Conservation (phyloP, 2,888 invertebrate genomes). For the Rhodophaea formosa region DNA sequence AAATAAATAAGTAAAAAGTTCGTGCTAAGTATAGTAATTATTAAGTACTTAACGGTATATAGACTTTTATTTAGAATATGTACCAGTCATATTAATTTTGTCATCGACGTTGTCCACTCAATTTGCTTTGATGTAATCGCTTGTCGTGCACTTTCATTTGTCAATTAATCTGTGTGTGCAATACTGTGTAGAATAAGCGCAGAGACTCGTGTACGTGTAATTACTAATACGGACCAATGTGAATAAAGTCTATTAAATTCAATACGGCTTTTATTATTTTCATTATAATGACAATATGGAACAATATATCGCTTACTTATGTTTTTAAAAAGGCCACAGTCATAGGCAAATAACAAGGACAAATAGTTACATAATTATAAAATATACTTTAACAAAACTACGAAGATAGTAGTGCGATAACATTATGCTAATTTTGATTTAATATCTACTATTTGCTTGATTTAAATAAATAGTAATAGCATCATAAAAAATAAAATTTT, state of each 20-base stretch:
- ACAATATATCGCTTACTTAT: neutral
- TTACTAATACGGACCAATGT: slow-evolving; percentile 53
- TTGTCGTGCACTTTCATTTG: slow-evolving; percentile 21
- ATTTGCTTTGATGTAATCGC: neutral
- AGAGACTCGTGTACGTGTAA: slow-evolving; percentile 36
- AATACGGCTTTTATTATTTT: slow-evolving; percentile 45
- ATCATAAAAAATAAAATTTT: too few relatives aligned
- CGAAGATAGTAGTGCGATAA: too few relatives aligned
- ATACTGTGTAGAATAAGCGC: slow-evolving; percentile 26
- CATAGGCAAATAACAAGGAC: too few relatives aligned
- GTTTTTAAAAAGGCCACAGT: neutral
- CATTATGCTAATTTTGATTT: too few relatives aligned
- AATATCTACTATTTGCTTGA: too few relatives aligned
- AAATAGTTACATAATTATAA: too few relatives aligned
- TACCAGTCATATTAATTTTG: neutral
- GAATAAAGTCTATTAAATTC: slow-evolving; percentile 56
- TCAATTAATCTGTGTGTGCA: slow-evolving; percentile 20
- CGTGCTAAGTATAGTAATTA: too few relatives aligned
- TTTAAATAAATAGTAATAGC: too few relatives aligned
- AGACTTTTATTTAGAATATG: neutral
- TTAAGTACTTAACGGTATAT: too few relatives aligned
- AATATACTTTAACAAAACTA: too few relatives aligned
- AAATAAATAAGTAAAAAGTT: too few relatives aligned
- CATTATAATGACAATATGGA: slow-evolving; percentile 17
- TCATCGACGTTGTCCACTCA: neutral